Evolutionary conservation across 2,888 invertebrate species (phyloP).

Genomic region (Troides oblongomaculatus): DNA sequence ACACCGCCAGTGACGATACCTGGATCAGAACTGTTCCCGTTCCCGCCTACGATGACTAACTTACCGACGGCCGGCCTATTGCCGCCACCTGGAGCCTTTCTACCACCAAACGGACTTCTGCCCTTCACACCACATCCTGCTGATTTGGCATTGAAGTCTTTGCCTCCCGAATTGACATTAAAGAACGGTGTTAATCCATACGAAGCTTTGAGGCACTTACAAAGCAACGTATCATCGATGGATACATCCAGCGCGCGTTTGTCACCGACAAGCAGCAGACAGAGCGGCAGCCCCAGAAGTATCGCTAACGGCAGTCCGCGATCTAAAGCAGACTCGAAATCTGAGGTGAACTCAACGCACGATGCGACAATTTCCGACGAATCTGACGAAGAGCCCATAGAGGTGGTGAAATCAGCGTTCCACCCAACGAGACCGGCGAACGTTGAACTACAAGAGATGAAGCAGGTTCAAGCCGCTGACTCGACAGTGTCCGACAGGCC

Average conservation of each 20-base stretch:
- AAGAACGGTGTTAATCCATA: constrained; percentile 81
- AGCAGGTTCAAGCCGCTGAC: constrained; percentile 80
- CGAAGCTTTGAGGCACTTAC: constrained; percentile 73
- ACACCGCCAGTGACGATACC: constrained; percentile 64
- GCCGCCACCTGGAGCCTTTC: constrained; percentile 79
- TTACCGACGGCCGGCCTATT: constrained; percentile 74
- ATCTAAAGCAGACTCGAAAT: constrained; percentile 78
- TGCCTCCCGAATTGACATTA: constrained; percentile 73
- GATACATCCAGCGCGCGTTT: constrained; percentile 72
- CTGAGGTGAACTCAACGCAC: constrained; percentile 82
- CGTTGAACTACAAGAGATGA: constrained; percentile 77
- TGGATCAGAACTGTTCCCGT: constrained; percentile 69
- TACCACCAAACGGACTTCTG: constrained; percentile 77
- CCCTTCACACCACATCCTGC: constrained; percentile 78
- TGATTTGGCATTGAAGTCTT: constrained; percentile 69
- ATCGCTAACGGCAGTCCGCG: constrained; percentile 66
- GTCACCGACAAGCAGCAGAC: constrained; percentile 79
- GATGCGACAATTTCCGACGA: constrained; percentile 82
- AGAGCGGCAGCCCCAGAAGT: constrained; percentile 77
- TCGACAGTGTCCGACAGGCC: constrained; percentile 79
- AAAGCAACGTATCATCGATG: constrained; percentile 70
- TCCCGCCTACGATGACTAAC: constrained; percentile 66
- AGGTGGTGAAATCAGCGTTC: constrained; percentile 88
- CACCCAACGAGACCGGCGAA: constrained; percentile 83
- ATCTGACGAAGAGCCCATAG: constrained; percentile 86